Percentiles rank a stretch among this genome's conserved stretches.
phyloP scores from a whole-genome alignment of 2,888 invertebrate species.

The Heliconius hortense region DNA sequence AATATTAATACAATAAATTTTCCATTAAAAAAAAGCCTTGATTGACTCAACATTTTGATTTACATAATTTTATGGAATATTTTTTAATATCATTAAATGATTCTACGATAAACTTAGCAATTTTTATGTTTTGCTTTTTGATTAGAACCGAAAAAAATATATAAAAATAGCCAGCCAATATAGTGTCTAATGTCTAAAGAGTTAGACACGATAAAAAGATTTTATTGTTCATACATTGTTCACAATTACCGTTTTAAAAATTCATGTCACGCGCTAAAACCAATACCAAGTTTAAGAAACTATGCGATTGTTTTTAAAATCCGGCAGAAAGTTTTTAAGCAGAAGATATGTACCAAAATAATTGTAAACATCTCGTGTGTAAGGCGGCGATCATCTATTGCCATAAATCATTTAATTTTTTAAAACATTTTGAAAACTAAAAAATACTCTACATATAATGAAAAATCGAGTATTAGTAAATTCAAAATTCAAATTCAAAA shows the following conservation, averaged over 20 bases:
- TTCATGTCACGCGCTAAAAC: constrained; percentile 38
- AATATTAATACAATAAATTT: background rate
- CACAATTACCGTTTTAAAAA: constrained; percentile 20
- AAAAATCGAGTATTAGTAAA: no score
- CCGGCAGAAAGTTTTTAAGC: constrained; percentile 59
- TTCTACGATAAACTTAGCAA: background rate
- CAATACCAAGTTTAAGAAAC: constrained; percentile 50
- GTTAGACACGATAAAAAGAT: background rate
- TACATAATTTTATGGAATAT: no score
- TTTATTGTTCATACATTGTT: no score
- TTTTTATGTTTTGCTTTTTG: background rate
- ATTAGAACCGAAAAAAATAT: no score
- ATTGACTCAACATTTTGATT: no score
- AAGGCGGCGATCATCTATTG: constrained; percentile 14
- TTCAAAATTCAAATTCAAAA: no score
- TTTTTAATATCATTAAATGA: background rate
- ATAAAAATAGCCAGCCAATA: no score
- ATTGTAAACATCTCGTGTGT: constrained; percentile 48
- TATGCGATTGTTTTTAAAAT: constrained; percentile 54
- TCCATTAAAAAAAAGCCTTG: background rate
- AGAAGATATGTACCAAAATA: constrained; percentile 44
- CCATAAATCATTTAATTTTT: no score
- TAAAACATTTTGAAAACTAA: no score
- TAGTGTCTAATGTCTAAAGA: no score
- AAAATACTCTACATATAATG: no score